A percentile compares a stretch with the other conserved stretches of the same genome.
These are phyloP conservation scores for Nothobranchius kuhntae DNA, from an alignment of 2,113 vertebrate genomes.

Conservation along the genomic window DNA sequence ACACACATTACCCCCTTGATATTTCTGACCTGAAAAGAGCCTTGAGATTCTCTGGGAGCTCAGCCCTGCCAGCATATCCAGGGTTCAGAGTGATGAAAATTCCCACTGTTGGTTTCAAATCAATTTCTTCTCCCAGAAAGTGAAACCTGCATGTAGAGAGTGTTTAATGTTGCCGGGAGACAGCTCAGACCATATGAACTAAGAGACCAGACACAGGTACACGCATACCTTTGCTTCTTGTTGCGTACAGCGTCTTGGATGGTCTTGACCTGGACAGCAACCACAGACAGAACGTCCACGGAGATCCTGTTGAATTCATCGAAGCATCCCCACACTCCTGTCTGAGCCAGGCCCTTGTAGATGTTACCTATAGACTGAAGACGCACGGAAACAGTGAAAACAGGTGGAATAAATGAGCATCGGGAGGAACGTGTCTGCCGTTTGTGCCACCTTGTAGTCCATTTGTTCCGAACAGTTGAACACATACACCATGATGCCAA, in stretches of 20 bases:
- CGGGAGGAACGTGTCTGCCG: not conserved
- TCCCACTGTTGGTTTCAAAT: conserved; percentile 77
- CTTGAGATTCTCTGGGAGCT: conserved; percentile 83
- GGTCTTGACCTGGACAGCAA: conserved; percentile 80
- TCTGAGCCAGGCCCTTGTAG: conserved; percentile 83
- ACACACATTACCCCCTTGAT: not conserved
- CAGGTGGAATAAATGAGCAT: not conserved
- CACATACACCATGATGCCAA: conserved; percentile 83
- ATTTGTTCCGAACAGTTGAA: conserved; percentile 86
- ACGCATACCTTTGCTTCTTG: conserved; percentile 77
- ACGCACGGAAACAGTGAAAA: not conserved
- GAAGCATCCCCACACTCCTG: conserved; percentile 76
- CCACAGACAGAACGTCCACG: conserved; percentile 79
- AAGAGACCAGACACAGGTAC: not conserved
- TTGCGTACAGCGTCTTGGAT: conserved; percentile 79
- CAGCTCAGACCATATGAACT: not conserved
- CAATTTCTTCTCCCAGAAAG: conserved; percentile 76
- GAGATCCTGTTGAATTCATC: conserved; percentile 82
- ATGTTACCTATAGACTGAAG: conserved; percentile 78
- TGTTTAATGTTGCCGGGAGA: not conserved
- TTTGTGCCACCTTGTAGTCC: conserved; percentile 78
- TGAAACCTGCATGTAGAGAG: conserved; percentile 63
- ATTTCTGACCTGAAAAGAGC: conserved; percentile 75
- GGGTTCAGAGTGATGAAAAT: conserved; percentile 84
- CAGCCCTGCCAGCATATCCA: conserved; percentile 79